Base-by-base conservation (phyloP, 2,888 invertebrate species). In the Rhagium mordax region DNA sequence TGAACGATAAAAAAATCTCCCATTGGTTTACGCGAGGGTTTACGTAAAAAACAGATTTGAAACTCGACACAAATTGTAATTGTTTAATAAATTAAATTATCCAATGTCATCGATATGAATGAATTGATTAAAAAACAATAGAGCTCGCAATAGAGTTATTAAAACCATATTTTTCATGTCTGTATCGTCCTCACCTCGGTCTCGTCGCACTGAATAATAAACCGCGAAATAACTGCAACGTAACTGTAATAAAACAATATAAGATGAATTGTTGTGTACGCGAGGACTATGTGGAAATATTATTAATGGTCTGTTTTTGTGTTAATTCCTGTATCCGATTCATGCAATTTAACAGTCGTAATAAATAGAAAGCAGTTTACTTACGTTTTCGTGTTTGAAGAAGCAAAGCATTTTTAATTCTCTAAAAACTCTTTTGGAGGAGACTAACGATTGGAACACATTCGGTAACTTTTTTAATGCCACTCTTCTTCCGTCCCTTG, bases 391-490 rank as follows among this genome's bases (percentile, higher is more conserved):
- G 90, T 99, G 99, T 92, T 98, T 98, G 92, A 99, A 99, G 91
- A 98, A 98, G 89, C 98, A 98, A 81, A 99, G 93, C 99, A 99
- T 99, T 91, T 97, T 96, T 86, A 99, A 93, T 90, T 99, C 99
- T 83, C 99, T 93, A 91, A 98, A 99, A 84, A 99, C 99, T 85
- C 99, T 93, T 89, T 98, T 98, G 88, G 98, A 98, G 85, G 99
- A 99, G 86, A 99, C 97, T 88, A 99, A 93, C 87, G 98, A 99
- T 90, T 99, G 99, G 93, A 99, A 99, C 89, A 99, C 99, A 91
- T 99, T 99, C 83, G 99, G 99, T 92, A 99, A 94, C 91, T 99
- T 99, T 91, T 99, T 99, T 85, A 99, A 93, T 81, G 99, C 99
- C 85, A 99, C 98, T 86, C 98, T 93, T 88, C 98, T 95, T 83